Base-by-base conservation (phyloP, 2,888 invertebrate genomes). In the Euzophera pinguis region DNA sequence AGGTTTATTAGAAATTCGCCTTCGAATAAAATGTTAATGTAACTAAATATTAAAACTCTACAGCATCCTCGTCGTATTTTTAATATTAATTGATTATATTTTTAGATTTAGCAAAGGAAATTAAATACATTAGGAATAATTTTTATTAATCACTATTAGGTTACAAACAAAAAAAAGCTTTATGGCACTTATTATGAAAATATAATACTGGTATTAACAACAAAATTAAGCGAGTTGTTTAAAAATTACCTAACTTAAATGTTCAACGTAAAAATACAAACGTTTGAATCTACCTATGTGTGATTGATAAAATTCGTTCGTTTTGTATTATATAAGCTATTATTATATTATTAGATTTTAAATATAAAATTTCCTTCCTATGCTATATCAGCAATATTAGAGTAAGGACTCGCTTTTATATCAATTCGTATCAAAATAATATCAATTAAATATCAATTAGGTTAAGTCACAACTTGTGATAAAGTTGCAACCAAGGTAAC, bases 401-500 rank as follows among this genome's bases (percentile, higher is more conserved):
- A 12, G 3, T 81, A 75, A 77, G 71, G 56, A 69, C 66, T 71
- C 67, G 68, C 70, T 71, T 68, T 78, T 63, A 81, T 85, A 81
- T 88, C 85, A 78, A 81, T 81, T 50, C 42, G 75, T 71, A 61
- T 65, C 56, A 57, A 67, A 62, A 55, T 61, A 53, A 71, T 74
- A 80, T 77, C 78, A 83, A 82, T 79, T 78, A 82, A 77, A 79
- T 90, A 85, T 90, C 89, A 84, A 81, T 84, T 73, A 80, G 73
- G 58, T 53, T 69, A 74, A 67, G 63, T 66, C 84, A 84, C 90
- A 90, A 89, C 90, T 87, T 82, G 90, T 90, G 91, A 91, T 91
- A 89, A 75, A 87, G 90, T 90, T 91, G 90, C 93, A 93, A 93
- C 93, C 93, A 92, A 93, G 92, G 92, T 93, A 93, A 93, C 92